Conservation (phyloP, 2,888 invertebrate genomes). For the Stenodera caucasica region DNA sequence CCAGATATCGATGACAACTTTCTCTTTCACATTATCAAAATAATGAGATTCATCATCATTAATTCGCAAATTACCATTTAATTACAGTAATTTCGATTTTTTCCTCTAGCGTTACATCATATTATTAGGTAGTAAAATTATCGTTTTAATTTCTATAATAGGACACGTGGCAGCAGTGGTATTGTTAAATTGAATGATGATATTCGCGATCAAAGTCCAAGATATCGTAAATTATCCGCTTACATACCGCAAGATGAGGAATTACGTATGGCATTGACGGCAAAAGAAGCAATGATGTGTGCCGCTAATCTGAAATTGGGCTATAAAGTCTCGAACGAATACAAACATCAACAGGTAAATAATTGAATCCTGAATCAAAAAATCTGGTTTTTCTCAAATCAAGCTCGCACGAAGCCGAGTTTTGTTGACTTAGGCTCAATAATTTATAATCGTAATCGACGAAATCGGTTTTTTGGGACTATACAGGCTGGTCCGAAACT, state of each 20-base stretch:
- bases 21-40: too few relatives aligned
- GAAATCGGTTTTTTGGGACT: too few relatives aligned
- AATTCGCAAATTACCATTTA: too few relatives aligned
- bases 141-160: constrained; percentile 28
- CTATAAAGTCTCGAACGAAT: constrained; percentile 65
- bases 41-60: too few relatives aligned
- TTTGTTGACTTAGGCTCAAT: too few relatives aligned
- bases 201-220: constrained; percentile 75
- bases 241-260: constrained; percentile 83
- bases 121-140: too few relatives aligned
- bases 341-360: constrained; percentile 70
- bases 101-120: too few relatives aligned
- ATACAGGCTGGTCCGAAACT: too few relatives aligned
- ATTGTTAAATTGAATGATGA: constrained; percentile 48
- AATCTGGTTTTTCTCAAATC: background rate
- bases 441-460: too few relatives aligned
- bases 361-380: background rate
- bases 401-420: too few relatives aligned
- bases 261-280: constrained; percentile 71
- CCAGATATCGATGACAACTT: too few relatives aligned
- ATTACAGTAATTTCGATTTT: too few relatives aligned
- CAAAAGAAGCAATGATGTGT: constrained; percentile 74
- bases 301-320: constrained; percentile 80
- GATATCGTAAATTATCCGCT: constrained; percentile 75
- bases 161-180: constrained; percentile 51